Evolutionary conservation across 2,113 vertebrate species (phyloP).

Genomic region (Semnornis frantzii): DNA sequence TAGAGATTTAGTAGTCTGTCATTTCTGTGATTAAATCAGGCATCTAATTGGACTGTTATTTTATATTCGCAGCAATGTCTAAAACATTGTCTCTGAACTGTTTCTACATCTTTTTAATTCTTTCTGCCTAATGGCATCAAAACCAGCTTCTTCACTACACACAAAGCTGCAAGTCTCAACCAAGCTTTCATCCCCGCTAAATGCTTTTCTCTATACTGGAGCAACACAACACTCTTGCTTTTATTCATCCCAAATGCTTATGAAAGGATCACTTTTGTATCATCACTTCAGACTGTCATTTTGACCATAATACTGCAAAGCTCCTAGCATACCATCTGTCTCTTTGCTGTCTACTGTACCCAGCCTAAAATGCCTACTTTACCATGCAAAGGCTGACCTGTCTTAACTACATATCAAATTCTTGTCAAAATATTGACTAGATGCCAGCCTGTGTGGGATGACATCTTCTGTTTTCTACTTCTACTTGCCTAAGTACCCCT

Average conservation of each 20-base stretch:
- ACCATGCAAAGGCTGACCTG: background rate
- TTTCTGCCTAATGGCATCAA: background rate
- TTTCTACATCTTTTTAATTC: constrained; percentile 14
- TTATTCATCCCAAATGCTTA: background rate
- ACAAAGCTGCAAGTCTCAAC: background rate
- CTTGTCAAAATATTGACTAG: constrained; percentile 1
- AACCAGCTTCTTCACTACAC: background rate
- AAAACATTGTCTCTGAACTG: background rate
- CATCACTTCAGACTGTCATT: background rate
- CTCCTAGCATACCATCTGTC: background rate
- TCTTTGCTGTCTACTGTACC: background rate
- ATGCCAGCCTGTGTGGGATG: background rate
- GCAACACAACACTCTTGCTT: background rate
- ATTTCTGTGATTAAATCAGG: background rate
- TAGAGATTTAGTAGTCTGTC: background rate
- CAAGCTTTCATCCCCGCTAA: background rate
- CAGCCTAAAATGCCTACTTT: background rate
- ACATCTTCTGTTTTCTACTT: background rate
- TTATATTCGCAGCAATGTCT: background rate
- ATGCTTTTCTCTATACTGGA: background rate
- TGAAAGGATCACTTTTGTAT: background rate
- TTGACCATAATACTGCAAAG: background rate
- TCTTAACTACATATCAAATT: background rate
- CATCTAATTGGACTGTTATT: background rate
- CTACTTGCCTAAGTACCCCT: background rate